Percentiles rank a stretch among this genome's conserved stretches.
Conservation (phyloP, 2,113 vertebrate species). For the Paedocypris sp. region DNA sequence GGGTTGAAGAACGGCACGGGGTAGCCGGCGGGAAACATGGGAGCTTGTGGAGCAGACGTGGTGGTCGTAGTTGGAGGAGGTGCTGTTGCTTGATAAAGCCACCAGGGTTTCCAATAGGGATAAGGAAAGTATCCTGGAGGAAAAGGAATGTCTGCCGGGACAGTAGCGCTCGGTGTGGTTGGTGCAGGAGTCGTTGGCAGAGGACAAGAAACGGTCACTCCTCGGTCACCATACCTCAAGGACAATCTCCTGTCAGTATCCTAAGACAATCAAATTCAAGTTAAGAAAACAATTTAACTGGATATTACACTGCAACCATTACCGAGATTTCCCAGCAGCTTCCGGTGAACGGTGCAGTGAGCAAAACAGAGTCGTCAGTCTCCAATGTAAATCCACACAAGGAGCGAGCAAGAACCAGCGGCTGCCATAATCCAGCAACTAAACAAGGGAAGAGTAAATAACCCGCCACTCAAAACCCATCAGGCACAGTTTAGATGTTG, state of each 20-base stretch:
- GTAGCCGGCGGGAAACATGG: too few species aligned
- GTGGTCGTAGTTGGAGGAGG: not conserved
- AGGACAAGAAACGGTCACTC: slow-evolving; percentile 11
- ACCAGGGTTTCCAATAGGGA: not conserved
- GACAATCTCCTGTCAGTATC: not conserved
- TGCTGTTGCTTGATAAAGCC: not conserved
- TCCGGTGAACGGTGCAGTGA: slow-evolving; percentile 30
- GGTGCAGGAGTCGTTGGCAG: not conserved
- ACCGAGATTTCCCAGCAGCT: slow-evolving; percentile 28
- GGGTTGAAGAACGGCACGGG: too few species aligned
- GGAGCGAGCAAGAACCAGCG: not conserved
- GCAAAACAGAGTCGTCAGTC: slow-evolving; percentile 11
- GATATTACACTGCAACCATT: too few species aligned
- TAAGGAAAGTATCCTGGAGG: not conserved
- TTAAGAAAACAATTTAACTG: too few species aligned
- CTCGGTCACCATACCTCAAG: not conserved
- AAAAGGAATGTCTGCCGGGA: not conserved
- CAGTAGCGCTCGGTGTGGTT: not conserved
- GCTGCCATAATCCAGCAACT: slow-evolving; percentile 39
- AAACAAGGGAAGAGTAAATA: not conserved
- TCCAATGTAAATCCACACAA: slow-evolving; percentile 30
- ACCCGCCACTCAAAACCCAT: not conserved
- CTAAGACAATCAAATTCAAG: too few species aligned
- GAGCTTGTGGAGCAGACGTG: not conserved
- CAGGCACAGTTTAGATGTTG: not conserved